phyloP scores from a whole-genome alignment of 2,113 vertebrate species.

The Apteryx owenii region DNA sequence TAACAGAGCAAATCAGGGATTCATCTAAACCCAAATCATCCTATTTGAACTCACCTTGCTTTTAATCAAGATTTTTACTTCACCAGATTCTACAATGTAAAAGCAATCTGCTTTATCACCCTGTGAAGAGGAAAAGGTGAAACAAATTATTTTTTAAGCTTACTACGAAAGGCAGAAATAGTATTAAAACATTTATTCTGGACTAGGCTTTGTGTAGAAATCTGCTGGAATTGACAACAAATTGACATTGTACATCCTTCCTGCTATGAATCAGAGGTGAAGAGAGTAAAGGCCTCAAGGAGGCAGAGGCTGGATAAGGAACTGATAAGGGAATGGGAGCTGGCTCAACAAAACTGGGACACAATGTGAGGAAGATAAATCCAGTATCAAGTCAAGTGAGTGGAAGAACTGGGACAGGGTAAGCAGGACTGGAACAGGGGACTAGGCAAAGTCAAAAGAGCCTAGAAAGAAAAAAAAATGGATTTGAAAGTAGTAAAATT shows the following conservation, averaged over 20 bases:
- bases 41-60: slow-evolving; percentile 80
- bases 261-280: neutral
- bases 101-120: slow-evolving; percentile 96
- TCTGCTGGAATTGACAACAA: neutral
- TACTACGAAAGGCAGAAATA: neutral
- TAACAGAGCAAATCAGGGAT: neutral
- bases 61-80: slow-evolving; percentile 93
- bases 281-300: neutral
- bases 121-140: slow-evolving; percentile 72
- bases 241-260: neutral
- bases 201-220: neutral
- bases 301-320: neutral
- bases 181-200: neutral
- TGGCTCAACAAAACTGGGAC: neutral
- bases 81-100: slow-evolving; percentile 94
- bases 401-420: neutral
- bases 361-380: neutral
- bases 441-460: neutral
- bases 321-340: neutral
- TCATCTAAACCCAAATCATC: neutral
- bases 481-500: neutral
- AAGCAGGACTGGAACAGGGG: neutral
- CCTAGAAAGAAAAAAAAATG: too few species aligned
- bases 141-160: neutral
- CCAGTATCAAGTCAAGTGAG: neutral